Base-by-base conservation (phyloP, 2,888 invertebrate species). In the Euphydryas editha region DNA sequence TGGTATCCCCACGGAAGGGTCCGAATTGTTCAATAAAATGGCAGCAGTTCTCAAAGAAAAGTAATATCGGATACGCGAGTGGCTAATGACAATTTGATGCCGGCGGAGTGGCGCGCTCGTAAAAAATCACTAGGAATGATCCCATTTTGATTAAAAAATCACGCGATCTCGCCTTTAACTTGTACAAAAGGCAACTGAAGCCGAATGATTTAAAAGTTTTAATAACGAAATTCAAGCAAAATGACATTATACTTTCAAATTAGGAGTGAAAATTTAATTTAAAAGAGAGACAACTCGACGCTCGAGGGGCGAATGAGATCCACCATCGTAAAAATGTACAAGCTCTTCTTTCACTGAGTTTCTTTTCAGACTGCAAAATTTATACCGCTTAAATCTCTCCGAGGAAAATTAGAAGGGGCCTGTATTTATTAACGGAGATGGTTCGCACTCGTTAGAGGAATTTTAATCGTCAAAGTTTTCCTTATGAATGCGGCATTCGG, bases 241-340 rank as follows among this genome's bases (percentile, higher is more conserved):
- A 93, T 93, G 93, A 93, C 93, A 93, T 93, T 93, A 93, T 93
- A 93, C 93, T 93, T 93, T 93, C 92, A 93, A 93, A 93, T 93
- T 93, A 89, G 90, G 91, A 92, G 92, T 92, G 92, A 93, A 93
- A 93, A 93, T 93, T 93, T 93, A 93, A 93, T 93, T 93, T 93
- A 92, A 93, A 92, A 90, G 91, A 88, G 90, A 90, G 91, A 91
- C 92, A 92, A 91, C 83, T 90, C 86, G 88, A 80, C 81, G 87
- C 83, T 81, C 81, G 83, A 86, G 88, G 88, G 90, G 87, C 84
- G 89, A 90, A 88, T 88, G 89, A 84, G 90, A 90, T 87, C 84
- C 85, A 78, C 81, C 82, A 78, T 88, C 91, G 88, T 92, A 91
- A 92, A 91, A 92, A 88, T 90, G 90, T 90, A 88, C 87, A 89